These are phyloP conservation scores for Pachycephala philippinensis DNA, from an alignment of 2,113 vertebrate genomes.

Conservation along the genomic window DNA sequence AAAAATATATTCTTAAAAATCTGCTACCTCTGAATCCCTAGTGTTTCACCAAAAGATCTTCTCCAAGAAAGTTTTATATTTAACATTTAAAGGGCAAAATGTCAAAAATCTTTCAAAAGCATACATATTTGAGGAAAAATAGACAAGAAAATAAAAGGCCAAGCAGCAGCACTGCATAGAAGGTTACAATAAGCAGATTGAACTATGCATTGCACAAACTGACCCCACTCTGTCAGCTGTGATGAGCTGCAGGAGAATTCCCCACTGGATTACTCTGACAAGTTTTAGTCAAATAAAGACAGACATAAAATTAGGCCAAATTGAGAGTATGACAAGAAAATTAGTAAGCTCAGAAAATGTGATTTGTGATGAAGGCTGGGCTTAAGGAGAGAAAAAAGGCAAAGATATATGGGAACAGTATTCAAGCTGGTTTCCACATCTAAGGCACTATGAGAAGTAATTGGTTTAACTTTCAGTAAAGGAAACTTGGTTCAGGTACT, in stretches of 20 bases:
- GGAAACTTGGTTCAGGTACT: not conserved
- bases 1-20: not conserved
- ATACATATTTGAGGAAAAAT: not conserved
- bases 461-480: not conserved
- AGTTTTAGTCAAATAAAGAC: not conserved
- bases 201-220: not conserved
- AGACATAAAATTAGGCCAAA: not conserved
- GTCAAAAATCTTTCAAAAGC: not conserved
- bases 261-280: not conserved
- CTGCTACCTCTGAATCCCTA: not conserved
- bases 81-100: not conserved
- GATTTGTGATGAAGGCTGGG: not conserved
- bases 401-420: not conserved
- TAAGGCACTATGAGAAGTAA: not conserved
- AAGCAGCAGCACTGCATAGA: not conserved
- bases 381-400: not conserved
- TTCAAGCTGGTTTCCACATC: not conserved
- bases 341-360: not conserved
- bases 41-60: not conserved
- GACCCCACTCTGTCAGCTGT: not conserved
- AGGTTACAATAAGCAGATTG: not conserved
- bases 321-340: not conserved
- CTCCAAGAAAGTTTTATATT: not conserved
- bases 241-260: not conserved
- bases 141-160: not conserved